Percentiles rank a stretch among this genome's conserved stretches.
phyloP scores from a whole-genome alignment of 2,888 invertebrate genomes.

The Pandemis heparana region DNA sequence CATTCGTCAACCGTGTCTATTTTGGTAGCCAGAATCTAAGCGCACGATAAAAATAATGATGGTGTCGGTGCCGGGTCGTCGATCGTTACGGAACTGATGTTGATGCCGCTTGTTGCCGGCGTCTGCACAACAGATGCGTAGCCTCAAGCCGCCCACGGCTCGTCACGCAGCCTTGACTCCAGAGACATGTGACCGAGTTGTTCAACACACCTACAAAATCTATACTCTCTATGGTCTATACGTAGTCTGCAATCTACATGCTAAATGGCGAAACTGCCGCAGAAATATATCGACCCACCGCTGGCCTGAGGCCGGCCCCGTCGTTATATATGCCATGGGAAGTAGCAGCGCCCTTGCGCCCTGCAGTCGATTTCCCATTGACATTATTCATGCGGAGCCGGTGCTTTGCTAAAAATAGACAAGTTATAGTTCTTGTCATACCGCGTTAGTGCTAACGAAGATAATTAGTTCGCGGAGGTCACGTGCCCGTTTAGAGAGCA shows the following conservation, averaged over 20 bases:
- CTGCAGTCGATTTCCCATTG: slow-evolving; percentile 59
- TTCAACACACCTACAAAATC: slow-evolving; percentile 45
- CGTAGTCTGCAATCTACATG: slow-evolving; percentile 46
- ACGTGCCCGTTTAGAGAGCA: slow-evolving; percentile 23
- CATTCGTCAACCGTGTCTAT: slow-evolving; percentile 57
- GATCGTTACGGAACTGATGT: slow-evolving; percentile 32
- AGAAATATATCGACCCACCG: slow-evolving; percentile 82
- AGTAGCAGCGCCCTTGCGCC: slow-evolving; percentile 64
- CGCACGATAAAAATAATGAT: slow-evolving; percentile 44
- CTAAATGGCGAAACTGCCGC: slow-evolving; percentile 75
- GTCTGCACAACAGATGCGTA: slow-evolving; percentile 47
- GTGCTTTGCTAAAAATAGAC: slow-evolving; percentile 36
- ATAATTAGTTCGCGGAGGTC: slow-evolving; percentile 37
- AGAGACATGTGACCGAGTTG: slow-evolving; percentile 47
- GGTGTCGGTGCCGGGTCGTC: slow-evolving; percentile 8
- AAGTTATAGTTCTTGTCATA: slow-evolving; percentile 23
- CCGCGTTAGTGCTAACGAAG: slow-evolving; percentile 25
- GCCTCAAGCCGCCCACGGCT: slow-evolving; percentile 54
- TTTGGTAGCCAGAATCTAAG: slow-evolving; percentile 51
- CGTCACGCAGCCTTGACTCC: slow-evolving; percentile 55
- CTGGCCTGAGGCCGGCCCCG: slow-evolving; percentile 63
- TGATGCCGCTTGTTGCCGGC: slow-evolving; percentile 8
- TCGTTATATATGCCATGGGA: slow-evolving; percentile 65
- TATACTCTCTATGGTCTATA: slow-evolving; percentile 42
- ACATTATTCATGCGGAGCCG: slow-evolving; percentile 49